Conservation (phyloP, 2,113 vertebrate genomes). For the Anoplopoma fimbria region DNA sequence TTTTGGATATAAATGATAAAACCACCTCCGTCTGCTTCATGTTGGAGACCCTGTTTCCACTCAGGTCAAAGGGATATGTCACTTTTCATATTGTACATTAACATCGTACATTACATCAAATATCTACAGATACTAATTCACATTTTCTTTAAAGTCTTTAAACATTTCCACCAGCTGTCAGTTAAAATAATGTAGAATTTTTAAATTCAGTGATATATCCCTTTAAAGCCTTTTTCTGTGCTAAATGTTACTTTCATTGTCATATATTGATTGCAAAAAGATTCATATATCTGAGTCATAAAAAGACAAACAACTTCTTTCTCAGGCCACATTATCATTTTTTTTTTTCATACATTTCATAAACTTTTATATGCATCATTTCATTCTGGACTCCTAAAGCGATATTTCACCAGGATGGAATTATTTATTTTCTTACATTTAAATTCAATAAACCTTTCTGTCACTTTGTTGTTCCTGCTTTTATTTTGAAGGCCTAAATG, state of each 20-base stretch:
- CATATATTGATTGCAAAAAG: conserved; percentile 23
- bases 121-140: background rate
- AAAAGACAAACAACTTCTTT: conserved; percentile 19
- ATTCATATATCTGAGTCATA: too few relatives aligned
- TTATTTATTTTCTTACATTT: background rate
- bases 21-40: background rate
- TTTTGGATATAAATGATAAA: background rate
- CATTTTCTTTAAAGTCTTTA: background rate
- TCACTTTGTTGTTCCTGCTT: background rate
- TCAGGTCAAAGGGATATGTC: conserved; percentile 30
- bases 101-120: background rate
- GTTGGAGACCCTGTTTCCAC: conserved; percentile 21
- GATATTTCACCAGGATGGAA: conserved; percentile 33
- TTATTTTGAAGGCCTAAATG: conserved; percentile 2
- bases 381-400: conserved; percentile 29
- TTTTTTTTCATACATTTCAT: conserved; percentile 43
- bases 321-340: conserved; percentile 20
- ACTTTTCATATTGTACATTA: conserved; percentile 9
- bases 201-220: conserved; percentile 6
- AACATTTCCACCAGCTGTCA: background rate
- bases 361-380: background rate
- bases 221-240: conserved; percentile 33
- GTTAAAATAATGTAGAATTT: background rate
- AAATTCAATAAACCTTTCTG: background rate
- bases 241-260: conserved; percentile 48